Base-by-base conservation (phyloP, 2,113 vertebrate species). In the Spea multiplicata region DNA sequence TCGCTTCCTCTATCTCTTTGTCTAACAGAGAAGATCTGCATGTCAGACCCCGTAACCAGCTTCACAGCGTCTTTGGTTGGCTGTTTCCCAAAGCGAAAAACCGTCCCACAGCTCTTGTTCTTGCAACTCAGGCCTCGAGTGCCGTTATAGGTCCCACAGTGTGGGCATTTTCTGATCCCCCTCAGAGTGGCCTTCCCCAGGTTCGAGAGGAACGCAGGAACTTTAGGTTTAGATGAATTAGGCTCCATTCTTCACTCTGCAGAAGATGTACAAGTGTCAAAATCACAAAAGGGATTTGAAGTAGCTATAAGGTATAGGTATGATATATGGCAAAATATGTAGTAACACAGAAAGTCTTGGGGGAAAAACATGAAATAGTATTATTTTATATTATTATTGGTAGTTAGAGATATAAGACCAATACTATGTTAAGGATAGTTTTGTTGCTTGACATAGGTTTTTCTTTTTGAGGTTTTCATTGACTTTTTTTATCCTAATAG, bases 91-190 rank as follows among this genome's bases (percentile, higher is more conserved):
- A 86, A 14, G 0, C 95, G 89, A 84, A 98, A 96, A 10, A 95
- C 88, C 0, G 94, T 86, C 1, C 96, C 95, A 0, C 96, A 98
- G 0, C 84, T 94, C 83, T 96, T 94, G 90, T 97, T 98, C 88
- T 98, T 98, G 90, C 96, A 98, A 89, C 96, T 96, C 53, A 98
- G 89, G 1, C 96, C 96, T 0, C 96, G 92, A 8, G 95, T 98
- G 82, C 96, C 96, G 0, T 98, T 98, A 87, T 95, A 97, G 2
- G 96, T 91, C 69, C 96, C 96, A 0, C 96, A 98, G 66, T 91
- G 92, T 0, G 96, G 96, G 74, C 96, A 98, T 66, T 91, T 94
- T 57, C 95, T 88, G 75, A 98, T 97, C 30, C 96, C 96, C 0
- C 96, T 83, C 49, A 98, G 78, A 0, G 96, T 98, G 64, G 96